A percentile compares a stretch with the other conserved stretches of the same genome.
phyloP scores from a whole-genome alignment of 1,140 invertebrate species.

The Apis florea region DNA sequence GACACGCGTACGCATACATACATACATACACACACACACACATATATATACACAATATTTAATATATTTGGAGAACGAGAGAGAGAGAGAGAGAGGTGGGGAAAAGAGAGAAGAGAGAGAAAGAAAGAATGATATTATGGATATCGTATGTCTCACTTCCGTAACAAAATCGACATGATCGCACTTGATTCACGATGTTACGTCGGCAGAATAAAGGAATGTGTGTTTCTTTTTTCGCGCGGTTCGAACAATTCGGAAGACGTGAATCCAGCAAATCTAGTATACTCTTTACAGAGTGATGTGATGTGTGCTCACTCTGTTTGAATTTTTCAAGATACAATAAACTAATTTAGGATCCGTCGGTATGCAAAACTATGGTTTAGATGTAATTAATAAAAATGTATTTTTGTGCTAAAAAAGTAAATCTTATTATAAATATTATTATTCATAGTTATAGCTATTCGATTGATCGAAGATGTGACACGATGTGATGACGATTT shows the following conservation, averaged over 20 bases:
- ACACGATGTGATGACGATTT: conserved; percentile 10
- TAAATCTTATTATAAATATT: conserved; percentile 55
- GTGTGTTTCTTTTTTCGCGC: not conserved
- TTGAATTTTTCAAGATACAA: conserved; percentile 6
- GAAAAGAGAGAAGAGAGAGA: conserved; percentile 2
- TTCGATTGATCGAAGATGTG: not conserved
- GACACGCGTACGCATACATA: not conserved
- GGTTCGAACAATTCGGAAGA: not conserved
- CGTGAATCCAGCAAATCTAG: not conserved
- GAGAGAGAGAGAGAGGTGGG: conserved; percentile 9
- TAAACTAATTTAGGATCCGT: not conserved
- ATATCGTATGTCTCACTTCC: conserved; percentile 46
- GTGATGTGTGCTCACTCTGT: not conserved
- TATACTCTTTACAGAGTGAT: not conserved
- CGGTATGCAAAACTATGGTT: conserved; percentile 34
- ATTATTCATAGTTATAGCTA: conserved; percentile 28
- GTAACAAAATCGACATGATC: conserved; percentile 15
- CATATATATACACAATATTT: not conserved
- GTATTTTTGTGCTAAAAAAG: conserved; percentile 70
- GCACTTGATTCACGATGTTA: conserved; percentile 4
- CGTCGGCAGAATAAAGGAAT: not conserved
- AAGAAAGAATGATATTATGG: conserved; percentile 46
- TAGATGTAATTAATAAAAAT: conserved; percentile 62
- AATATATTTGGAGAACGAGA: conserved; percentile 4
- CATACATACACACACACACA: not conserved